phyloP scores from a whole-genome alignment of 1,140 invertebrate genomes.

The Drosophila setifemur region DNA sequence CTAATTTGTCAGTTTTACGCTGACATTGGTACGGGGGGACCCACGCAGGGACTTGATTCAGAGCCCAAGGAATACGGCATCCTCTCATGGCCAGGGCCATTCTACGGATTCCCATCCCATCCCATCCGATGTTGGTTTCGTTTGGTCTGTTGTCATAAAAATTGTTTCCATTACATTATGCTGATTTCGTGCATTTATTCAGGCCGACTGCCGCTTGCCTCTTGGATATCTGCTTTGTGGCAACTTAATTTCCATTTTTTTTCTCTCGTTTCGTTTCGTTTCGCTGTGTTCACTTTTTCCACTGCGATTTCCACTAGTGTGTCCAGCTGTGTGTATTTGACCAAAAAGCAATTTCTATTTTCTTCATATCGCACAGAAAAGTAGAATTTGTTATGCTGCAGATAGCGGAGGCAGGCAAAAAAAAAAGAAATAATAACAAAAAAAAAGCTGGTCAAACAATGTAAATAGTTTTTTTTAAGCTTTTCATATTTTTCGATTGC shows the following conservation, averaged over 20 bases:
- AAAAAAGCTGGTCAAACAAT: conserved; percentile 32
- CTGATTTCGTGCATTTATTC: conserved; percentile 79
- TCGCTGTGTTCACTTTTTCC: background rate
- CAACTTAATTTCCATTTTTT: conserved; percentile 76
- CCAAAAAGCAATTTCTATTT: conserved; percentile 75
- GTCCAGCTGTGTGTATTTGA: conserved; percentile 42
- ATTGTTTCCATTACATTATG: conserved; percentile 81
- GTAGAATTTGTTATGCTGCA: conserved; percentile 60
- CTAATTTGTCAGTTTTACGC: conserved; percentile 80
- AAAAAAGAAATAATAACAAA: no score
- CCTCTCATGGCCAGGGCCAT: conserved; percentile 34
- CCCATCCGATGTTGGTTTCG: conserved; percentile 30
- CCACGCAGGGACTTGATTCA: conserved; percentile 9
- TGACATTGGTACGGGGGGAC: conserved; percentile 72
- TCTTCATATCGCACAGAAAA: conserved; percentile 50
- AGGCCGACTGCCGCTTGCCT: conserved; percentile 56
- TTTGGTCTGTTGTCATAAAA: conserved; percentile 72
- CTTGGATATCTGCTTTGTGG: conserved; percentile 58
- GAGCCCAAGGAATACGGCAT: conserved; percentile 14
- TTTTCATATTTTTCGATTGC: conserved; percentile 47
- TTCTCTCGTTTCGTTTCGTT: conserved; percentile 11
- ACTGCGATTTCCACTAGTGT: conserved; percentile 20
- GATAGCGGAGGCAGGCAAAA: conserved; percentile 26
- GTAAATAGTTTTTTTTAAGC: conserved; percentile 48
- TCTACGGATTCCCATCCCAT: background rate